phyloP scores from a whole-genome alignment of 2,888 invertebrate genomes.

The Eurois occulta region DNA sequence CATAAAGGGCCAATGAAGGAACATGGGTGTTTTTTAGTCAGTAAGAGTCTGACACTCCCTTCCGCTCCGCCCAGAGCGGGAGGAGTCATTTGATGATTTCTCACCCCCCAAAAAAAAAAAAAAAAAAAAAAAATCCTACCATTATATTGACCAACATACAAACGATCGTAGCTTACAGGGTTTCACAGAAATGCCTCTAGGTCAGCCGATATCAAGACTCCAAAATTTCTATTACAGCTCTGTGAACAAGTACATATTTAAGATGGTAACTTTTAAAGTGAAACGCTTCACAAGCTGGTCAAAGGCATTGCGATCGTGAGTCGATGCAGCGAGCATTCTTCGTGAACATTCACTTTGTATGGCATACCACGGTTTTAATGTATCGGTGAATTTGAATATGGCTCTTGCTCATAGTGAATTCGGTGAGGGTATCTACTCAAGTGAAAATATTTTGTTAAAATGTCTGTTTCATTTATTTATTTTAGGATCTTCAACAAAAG shows the following conservation, averaged over 20 bases:
- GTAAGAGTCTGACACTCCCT: too few species aligned
- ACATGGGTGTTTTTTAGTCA: too few species aligned
- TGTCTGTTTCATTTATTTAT: not conserved
- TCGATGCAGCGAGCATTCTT: conserved; percentile 44
- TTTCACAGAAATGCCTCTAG: not conserved
- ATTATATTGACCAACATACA: too few species aligned
- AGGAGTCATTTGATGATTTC: too few species aligned
- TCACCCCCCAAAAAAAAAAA: too few species aligned
- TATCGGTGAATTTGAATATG: conserved; percentile 13
- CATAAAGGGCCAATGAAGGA: too few species aligned
- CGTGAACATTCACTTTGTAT: conserved; percentile 29
- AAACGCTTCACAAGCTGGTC: conserved; percentile 24
- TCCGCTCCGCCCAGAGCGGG: too few species aligned
- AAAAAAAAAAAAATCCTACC: too few species aligned
- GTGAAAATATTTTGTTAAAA: not conserved
- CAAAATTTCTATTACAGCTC: conserved; percentile 30
- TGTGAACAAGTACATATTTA: conserved; percentile 6
- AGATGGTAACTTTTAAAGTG: conserved; percentile 44
- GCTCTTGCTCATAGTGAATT: not conserved
- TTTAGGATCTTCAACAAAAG: not conserved
- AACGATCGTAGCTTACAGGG: not conserved
- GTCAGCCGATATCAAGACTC: not conserved
- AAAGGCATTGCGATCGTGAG: conserved; percentile 36
- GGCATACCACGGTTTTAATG: conserved; percentile 29
- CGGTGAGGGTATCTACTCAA: not conserved